Evolutionary conservation across 2,888 invertebrate species (phyloP).

Genomic region (Teleiodes luculella): DNA sequence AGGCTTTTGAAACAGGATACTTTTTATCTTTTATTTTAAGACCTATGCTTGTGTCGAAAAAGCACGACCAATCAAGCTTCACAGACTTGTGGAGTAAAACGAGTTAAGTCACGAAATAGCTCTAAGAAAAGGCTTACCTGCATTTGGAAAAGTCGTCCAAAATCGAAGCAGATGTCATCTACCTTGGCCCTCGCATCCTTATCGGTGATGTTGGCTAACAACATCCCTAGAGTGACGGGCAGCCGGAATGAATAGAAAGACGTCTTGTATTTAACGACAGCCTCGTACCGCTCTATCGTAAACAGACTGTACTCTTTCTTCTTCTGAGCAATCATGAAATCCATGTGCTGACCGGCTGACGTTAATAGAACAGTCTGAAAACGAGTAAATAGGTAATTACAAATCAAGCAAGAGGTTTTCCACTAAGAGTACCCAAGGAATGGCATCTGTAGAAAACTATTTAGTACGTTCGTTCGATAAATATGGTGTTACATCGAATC

Average conservation of each 20-base stretch:
- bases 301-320: conserved; percentile 54
- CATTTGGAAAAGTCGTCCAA: conserved; percentile 93
- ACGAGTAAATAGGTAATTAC: background rate
- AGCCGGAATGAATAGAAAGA: conserved; percentile 90
- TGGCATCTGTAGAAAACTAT: no score
- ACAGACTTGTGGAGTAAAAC: no score
- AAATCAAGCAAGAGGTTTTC: no score
- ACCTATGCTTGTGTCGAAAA: no score
- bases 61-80: no score
- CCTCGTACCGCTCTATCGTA: conserved; percentile 86
- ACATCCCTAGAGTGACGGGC: conserved; percentile 88
- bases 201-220: conserved; percentile 83
- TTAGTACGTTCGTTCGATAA: no score
- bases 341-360: conserved; percentile 85
- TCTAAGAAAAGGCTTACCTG: no score
- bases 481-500: no score
- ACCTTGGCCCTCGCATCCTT: conserved; percentile 83
- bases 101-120: no score
- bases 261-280: conserved; percentile 90
- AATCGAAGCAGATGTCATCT: conserved; percentile 86
- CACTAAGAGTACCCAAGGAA: no score
- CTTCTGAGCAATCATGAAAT: conserved; percentile 77
- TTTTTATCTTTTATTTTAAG: no score
- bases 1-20: no score
- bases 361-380: conserved; percentile 74